Conservation (phyloP, 2,888 invertebrate genomes). For the Ennomos erosarius region DNA sequence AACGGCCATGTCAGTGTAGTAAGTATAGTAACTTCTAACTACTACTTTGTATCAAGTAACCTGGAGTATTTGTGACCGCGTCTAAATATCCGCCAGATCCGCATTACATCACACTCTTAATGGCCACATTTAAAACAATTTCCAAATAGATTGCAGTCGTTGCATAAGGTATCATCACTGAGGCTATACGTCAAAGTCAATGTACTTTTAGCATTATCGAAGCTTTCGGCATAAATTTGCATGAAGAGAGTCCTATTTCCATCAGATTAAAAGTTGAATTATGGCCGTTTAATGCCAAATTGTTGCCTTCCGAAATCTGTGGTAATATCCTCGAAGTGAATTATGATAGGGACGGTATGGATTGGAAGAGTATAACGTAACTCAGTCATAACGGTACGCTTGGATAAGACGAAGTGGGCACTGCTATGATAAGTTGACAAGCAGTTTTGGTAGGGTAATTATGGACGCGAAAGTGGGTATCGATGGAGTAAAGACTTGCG, state of each 20-base stretch:
- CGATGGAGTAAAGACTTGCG: constrained; percentile 10
- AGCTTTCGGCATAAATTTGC: constrained; percentile 48
- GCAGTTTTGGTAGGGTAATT: constrained; percentile 39
- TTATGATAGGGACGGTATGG: constrained; percentile 48
- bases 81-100: constrained; percentile 23
- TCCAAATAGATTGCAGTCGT: constrained; percentile 45
- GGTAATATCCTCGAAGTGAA: constrained; percentile 50
- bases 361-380: not conserved
- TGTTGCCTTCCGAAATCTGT: constrained; percentile 47
- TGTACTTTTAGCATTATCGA: constrained; percentile 40
- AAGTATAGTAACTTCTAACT: too few species aligned
- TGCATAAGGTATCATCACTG: constrained; percentile 43
- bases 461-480: constrained; percentile 13
- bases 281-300: constrained; percentile 58
- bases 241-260: constrained; percentile 60
- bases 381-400: constrained; percentile 53
- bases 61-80: not conserved
- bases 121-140: constrained; percentile 45
- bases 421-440: constrained; percentile 50
- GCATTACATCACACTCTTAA: constrained; percentile 38
- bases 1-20: too few species aligned
- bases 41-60: too few species aligned
- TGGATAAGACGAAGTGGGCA: constrained; percentile 53
- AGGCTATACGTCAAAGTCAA: constrained; percentile 43
- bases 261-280: constrained; percentile 67